These are phyloP conservation scores for Brachionus rubens DNA, from an alignment of 1,140 invertebrate species.

Conservation along the genomic window DNA sequence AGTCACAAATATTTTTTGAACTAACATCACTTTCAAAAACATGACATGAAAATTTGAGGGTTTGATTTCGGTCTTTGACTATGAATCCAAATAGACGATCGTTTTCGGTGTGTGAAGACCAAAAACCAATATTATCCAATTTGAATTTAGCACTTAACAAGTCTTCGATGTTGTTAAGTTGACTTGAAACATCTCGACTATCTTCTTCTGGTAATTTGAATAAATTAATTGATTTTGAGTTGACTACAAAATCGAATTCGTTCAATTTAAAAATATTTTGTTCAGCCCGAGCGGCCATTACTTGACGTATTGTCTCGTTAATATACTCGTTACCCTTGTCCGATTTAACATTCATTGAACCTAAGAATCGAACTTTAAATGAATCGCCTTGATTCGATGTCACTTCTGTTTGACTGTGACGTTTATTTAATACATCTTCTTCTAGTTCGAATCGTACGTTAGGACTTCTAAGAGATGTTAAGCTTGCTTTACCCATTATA, in stretches of 20 bases:
- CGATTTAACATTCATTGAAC: slow-evolving; percentile 32
- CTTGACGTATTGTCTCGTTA: slow-evolving; percentile 16
- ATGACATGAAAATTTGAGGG: slow-evolving; percentile 2
- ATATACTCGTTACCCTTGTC: slow-evolving; percentile 25
- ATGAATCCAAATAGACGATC: slow-evolving; percentile 4
- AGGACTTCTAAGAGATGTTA: not conserved
- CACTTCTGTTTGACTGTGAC: not conserved
- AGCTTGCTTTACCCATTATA: not conserved
- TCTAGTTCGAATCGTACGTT: slow-evolving; percentile 11
- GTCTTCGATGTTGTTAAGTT: slow-evolving; percentile 24
- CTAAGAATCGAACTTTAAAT: slow-evolving; percentile 16
- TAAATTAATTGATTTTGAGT: not conserved
- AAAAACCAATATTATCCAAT: slow-evolving; percentile 4
- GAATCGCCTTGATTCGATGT: not conserved
- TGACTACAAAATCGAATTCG: not conserved
- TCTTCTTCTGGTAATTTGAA: not conserved
- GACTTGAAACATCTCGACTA: not conserved
- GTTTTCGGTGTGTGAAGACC: slow-evolving; percentile 1
- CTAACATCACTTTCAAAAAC: slow-evolving; percentile 23
- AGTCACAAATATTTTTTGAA: not conserved
- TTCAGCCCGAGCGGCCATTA: slow-evolving; percentile 9
- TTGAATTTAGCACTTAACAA: not conserved
- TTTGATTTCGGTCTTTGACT: not conserved
- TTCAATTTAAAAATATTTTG: not conserved
- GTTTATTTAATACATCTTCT: not conserved